Evolutionary conservation across 2,797 vertebrate species (phyloP), one percentile per base, ranked within the genome.

Genomic region (Glossophaga mutica): DNA sequence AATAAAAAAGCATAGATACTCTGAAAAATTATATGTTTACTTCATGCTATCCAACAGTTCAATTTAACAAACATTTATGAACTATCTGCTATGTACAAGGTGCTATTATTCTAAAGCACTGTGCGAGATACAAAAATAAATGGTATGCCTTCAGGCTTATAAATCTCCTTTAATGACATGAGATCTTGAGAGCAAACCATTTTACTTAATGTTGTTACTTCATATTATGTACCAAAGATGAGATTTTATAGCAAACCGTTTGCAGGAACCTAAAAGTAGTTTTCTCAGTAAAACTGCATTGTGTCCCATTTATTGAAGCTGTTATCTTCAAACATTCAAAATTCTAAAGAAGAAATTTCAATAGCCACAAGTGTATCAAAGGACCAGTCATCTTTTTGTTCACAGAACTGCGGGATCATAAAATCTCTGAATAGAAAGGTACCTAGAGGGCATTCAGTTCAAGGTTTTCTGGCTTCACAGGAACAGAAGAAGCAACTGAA

Each of bases 141-240:
- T 81, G 32, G 4, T 37, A 73, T 55, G 22, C 3, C 52, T 15
- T 44, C 18, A 16, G 22, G 29, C 22, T 79, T 86, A 59, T 26
- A 91, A 82, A 87, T 77, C 15, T 71, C 50, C 8, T 83, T 70
- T 42, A 91, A 90, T 55, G 42, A 74, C 32, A 52, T 48, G 16
- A 68, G 9, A 37, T 55, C 52, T 90, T 82, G 46, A 55, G 71
- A 52, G 21, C 32, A 67, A 57, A 16, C 8, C 81, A n/a, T 96
- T 89, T 95, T 93, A 50, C 50, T 81, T 94, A 22, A 85, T 81
- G 24, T 65, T 59, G n/a, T 85, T 93, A 87, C 62, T 84, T 48
- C 21, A 67, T 24, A 67, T 83, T 34, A 34, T 50, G 48, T 37
- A 62, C 5, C n/a, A 81, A 93, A 93, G 11, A 84, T 95, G 73